phyloP scores from a whole-genome alignment of 2,888 invertebrate genomes.

The Endotricha flammealis region DNA sequence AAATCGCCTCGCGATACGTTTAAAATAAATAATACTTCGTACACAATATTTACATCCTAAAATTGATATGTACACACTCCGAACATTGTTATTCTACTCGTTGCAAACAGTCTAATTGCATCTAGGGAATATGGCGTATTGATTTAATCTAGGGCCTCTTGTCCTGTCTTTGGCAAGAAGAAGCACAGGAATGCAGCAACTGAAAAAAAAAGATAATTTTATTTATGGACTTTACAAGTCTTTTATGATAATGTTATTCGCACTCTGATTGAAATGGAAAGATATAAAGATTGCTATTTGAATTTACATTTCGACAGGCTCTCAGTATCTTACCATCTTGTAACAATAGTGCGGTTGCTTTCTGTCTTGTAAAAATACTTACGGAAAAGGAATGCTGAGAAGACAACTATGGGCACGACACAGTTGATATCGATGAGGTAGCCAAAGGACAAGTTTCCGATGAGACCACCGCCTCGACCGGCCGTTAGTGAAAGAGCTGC shows the following conservation, averaged over 20 bases:
- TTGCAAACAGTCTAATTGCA: conserved; percentile 56
- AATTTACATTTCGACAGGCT: no score
- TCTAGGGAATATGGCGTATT: conserved; percentile 36
- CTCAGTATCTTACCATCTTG: no score
- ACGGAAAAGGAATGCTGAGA: conserved; percentile 86
- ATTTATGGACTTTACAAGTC: no score
- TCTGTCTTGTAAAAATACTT: no score
- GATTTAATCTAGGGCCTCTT: conserved; percentile 82
- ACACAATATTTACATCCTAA: conserved; percentile 69
- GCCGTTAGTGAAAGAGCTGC: conserved; percentile 88
- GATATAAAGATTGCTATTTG: no score
- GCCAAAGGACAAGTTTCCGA: conserved; percentile 87
- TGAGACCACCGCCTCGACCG: conserved; percentile 86
- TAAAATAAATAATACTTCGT: conserved; percentile 59
- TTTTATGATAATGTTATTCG: no score
- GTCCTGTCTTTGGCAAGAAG: conserved; percentile 86
- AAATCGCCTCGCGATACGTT: conserved; percentile 12
- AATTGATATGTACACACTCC: conserved; percentile 64
- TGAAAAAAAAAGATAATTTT: conserved; percentile 54
- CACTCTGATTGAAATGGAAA: no score
- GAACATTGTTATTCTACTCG: conserved; percentile 32
- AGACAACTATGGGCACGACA: conserved; percentile 84
- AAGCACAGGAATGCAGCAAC: conserved; percentile 86
- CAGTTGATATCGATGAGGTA: conserved; percentile 89
- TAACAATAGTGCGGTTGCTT: no score